A percentile compares a stretch with the other conserved stretches of the same genome.
Evolutionary conservation across 2,888 invertebrate genomes (phyloP).

Genomic region (Osmoderma eremita): DNA sequence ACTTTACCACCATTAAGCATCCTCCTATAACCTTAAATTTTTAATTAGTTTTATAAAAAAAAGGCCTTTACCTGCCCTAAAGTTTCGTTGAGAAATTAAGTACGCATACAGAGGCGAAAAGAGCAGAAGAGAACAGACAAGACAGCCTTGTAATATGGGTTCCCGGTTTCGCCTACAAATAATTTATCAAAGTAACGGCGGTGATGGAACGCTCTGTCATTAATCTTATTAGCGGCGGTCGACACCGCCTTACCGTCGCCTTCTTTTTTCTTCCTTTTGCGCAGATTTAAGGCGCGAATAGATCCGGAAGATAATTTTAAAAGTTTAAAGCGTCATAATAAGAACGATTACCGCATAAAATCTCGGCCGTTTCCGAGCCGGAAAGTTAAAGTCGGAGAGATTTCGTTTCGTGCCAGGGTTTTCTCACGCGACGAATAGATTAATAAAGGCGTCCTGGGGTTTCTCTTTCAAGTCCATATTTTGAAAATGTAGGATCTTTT

Average conservation of each 20-base stretch:
- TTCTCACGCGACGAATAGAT: not conserved
- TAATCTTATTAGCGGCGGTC: constrained; percentile 27
- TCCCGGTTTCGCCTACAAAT: constrained; percentile 7
- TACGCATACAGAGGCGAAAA: not conserved
- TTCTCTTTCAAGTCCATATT: too few relatives aligned
- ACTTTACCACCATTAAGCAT: constrained; percentile 11
- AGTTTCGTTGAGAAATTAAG: too few relatives aligned
- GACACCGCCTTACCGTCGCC: not conserved
- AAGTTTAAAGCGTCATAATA: constrained; percentile 32
- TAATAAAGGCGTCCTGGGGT: too few relatives aligned
- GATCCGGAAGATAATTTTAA: constrained; percentile 32
- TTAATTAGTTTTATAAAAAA: constrained; percentile 29
- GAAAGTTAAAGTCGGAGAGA: constrained; percentile 12
- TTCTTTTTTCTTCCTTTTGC: constrained; percentile 10
- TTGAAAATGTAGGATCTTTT: too few relatives aligned
- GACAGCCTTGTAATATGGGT: not conserved
- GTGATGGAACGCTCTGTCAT: constrained; percentile 19
- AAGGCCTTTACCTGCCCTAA: constrained; percentile 1
- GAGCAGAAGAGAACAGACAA: not conserved
- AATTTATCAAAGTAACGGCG: constrained; percentile 30
- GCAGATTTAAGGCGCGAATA: constrained; percentile 3
- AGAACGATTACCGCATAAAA: constrained; percentile 26
- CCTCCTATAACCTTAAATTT: constrained; percentile 2
- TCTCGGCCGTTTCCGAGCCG: not conserved
- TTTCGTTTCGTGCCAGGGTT: not conserved